Evolutionary conservation across 2,797 vertebrate species (phyloP), one percentile per base, ranked within the genome.

Genomic region (Mastacembelus armatus): DNA sequence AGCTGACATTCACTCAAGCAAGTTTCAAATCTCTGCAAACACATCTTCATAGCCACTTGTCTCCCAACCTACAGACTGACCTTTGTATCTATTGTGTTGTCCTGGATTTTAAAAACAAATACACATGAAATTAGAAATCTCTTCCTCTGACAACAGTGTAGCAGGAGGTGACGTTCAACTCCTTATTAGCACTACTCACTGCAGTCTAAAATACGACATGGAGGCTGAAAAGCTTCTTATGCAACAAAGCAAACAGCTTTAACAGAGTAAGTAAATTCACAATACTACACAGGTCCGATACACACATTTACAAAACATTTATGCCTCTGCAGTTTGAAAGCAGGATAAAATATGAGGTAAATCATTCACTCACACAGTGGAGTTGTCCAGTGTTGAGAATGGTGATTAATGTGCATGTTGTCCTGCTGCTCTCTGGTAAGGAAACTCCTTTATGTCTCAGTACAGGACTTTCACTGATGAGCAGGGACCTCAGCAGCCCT

Each of bases 181-280:
- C n/a, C 21, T 61, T 18, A 26, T 44, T 21, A 74, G 54, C 8
- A 26, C 15, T 10, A 62, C 60, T 73, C 32, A 11, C 22, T 51
- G 68, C 10, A 68, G 30, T 50, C 30, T 67, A 15, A 71, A 74
- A 64, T 68, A 74, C 59, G 69, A 2, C 27, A 11, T 47, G 45
- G 29, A 47, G 74, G 45, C 24, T 67, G 56, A 35, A 82, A 90
- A 88, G 63, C 84, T 71, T 85, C 77, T 91, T 91, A 86, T 80
- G 85, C 70, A 88, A 88, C 71, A 40, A 29, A 57, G 66, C 14
- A 59, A 40, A 69, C 49, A 58, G 66, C 66, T 55, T 72, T 45
- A 52, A 51, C 18, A 49, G 42, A n/a, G 40, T 10, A 54, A 49
- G 33, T 38, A 7, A 21, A 54, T 60, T 19, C 2, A 35, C 15